phyloP scores from a whole-genome alignment of 2,113 vertebrate species.

The Hucho hucho region DNA sequence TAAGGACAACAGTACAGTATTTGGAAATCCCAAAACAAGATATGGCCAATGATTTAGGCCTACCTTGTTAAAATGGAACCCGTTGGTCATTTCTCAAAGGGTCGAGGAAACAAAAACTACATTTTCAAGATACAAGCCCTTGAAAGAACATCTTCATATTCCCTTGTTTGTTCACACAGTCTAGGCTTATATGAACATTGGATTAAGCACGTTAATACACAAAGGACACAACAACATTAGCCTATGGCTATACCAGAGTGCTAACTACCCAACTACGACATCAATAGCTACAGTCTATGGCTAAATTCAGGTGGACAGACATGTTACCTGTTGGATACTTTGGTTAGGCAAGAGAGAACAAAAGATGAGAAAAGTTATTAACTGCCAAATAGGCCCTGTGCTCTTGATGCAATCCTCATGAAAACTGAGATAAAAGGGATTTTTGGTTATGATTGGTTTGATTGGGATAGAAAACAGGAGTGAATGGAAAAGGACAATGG shows the following conservation, averaged over 20 bases:
- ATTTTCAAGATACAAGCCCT: not conserved
- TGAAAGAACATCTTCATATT: not conserved
- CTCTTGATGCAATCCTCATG: too few species aligned
- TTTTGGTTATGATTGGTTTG: too few species aligned
- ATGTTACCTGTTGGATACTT: slow-evolving; percentile 56
- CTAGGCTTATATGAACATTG: too few species aligned
- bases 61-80: not conserved
- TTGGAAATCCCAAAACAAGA: not conserved
- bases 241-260: not conserved
- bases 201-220: too few species aligned
- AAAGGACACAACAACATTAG: not conserved
- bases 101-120: not conserved
- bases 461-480: too few species aligned
- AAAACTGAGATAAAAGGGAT: too few species aligned
- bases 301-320: not conserved
- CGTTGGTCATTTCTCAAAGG: not conserved
- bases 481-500: too few species aligned
- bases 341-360: slow-evolving; percentile 5
- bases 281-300: slow-evolving; percentile 2
- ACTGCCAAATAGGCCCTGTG: too few species aligned
- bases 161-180: too few species aligned
- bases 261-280: not conserved
- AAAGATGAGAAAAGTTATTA: not conserved
- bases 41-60: not conserved
- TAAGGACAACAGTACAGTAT: not conserved